Base-by-base conservation (phyloP, 2,113 vertebrate genomes). In the Semicossyphus pulcher region DNA sequence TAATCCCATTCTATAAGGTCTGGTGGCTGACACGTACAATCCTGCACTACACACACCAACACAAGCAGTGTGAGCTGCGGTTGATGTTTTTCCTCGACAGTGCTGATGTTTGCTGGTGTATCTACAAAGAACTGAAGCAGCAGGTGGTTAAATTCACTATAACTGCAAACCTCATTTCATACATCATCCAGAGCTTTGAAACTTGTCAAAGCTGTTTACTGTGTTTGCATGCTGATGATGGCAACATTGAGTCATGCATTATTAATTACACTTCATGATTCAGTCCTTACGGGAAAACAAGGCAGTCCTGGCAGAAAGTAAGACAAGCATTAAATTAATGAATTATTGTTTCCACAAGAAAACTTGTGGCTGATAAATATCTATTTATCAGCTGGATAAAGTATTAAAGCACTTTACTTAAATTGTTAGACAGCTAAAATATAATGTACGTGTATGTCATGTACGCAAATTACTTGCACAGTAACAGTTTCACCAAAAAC, bases 1-100 rank as follows among this genome's bases (percentile, higher is more conserved):
- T 90, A 84, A 88, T 80, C 77, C 59, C 16, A 59, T 69, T 79
- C 64, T 78, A 59, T 69, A 41, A 65, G 54, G 44, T 39, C 63
- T 62, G 53, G 2, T 42, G 60, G 39, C 56, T 53, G 47, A 84
- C 39, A 54, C 48, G 60, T 23, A 65, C 51, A 65, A 34, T 57
- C 51, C 14, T 21, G 53, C 28, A 58, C 9, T 15, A 11, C 21
- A 37, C 54, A 51, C 9, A 45, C 39, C 23, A 21, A 32, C 45
- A 51, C 21, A 51, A n/a, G n/a, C n/a, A n/a, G n/a, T 39, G 39
- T 16, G 25, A 37, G 44, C n/a, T 10, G 15, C 29, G 37, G 31
- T 37, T 64, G n/a, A 51, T 53, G 56, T 68, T 49, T 37, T 71
- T 10, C n/a, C 65, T 70, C 21, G 29, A 79, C 49, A 71, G 31